Evolutionary conservation across 2,113 vertebrate genomes (phyloP), one percentile per base, ranked within the genome.

Genomic region (Eidolon helvum): DNA sequence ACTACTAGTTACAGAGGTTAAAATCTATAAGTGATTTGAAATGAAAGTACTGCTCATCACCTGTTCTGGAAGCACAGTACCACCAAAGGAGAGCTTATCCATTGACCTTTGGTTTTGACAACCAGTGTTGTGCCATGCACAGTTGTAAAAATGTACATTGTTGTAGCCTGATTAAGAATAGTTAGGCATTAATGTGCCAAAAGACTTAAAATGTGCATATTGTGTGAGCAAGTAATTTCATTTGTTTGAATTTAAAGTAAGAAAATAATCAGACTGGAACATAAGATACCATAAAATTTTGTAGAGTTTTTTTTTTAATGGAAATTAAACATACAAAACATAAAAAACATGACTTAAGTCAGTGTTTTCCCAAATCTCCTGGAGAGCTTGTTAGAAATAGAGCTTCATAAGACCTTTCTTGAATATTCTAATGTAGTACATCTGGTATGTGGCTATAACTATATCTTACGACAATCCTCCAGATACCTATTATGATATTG

Each of bases 211-310:
- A 85, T 50, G n/a, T 66, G 7, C 2, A 14, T 59, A 43, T 2
- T 50, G 0, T n/a, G 19, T 79, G 22, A 72, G n/a, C 3, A 71
- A 77, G 50, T 18, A 38, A 90, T 95, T 74, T 2, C 12, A 85
- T 15, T 15, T 72, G 30, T 96, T 92, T 48, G 16, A 88, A 82
- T 95, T 90, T 77, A 92, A 86, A 87, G 18, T 96, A 59, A 82
- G 87, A 50, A 77, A 82, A 92, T 57, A 43, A 88, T 83, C 45
- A 53, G 3, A 8, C 71, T 10, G 75, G 45, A 88, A 28, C 19
- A 21, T 77, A 88, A 90, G 10, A 57, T 94, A 30, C 16, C 50
- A 84, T 90, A 43, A 38, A 65, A 28, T 26, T 35, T 30, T 65
- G 5, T 30, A 50, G 10, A 59, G 10, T 92, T 95, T 40, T 59